Evolutionary conservation across 2,113 vertebrate genomes (phyloP), one percentile per base, ranked within the genome.

Genomic region (Archilochus colubris): DNA sequence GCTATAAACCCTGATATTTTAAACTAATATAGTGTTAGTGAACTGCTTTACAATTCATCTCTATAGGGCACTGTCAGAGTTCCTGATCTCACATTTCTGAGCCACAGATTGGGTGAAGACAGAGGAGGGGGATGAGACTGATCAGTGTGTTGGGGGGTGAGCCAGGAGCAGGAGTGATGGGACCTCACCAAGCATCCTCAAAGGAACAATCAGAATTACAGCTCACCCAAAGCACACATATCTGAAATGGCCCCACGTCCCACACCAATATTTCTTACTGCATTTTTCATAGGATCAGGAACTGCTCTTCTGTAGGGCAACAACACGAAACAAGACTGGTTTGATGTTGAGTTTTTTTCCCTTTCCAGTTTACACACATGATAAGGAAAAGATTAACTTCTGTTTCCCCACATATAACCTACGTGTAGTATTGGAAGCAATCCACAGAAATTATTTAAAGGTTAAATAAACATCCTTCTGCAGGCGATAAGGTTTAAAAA

Each of bases 71-170:
- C 28, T 18, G 8, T 3, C 67, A 78, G 48, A 28, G 40, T 20
- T 31, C 12, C 23, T 24, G 22, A 6, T 24, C 20, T 43, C 30
- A 21, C 23, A 3, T 36, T 73, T 73, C 36, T 28, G 33, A 74
- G 57, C 18, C 9, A 30, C 12, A 0, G 0, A 2, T 8, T 7
- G 23, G 25, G 7, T 38, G 33, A 61, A 82, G 46, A 30, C 58
- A 44, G 27, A 69, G 68, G 43, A 79, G 14, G 1, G 2, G 2
- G 57, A 4, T 3, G 21, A 79, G 30, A 10, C 25, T 28, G 44
- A 66, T 24, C 22, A 25, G 6, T 2, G 25, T 30, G 12, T 17
- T 53, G 43, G 33, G 16, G 38, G 18, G 20, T 20, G 43, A 53
- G 25, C 4, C 4, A 2, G 40, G 67, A 61, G 14, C 5, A 53